Evolutionary conservation across 2,797 vertebrate genomes (phyloP).

Genomic region (Pelochelys cantorii): DNA sequence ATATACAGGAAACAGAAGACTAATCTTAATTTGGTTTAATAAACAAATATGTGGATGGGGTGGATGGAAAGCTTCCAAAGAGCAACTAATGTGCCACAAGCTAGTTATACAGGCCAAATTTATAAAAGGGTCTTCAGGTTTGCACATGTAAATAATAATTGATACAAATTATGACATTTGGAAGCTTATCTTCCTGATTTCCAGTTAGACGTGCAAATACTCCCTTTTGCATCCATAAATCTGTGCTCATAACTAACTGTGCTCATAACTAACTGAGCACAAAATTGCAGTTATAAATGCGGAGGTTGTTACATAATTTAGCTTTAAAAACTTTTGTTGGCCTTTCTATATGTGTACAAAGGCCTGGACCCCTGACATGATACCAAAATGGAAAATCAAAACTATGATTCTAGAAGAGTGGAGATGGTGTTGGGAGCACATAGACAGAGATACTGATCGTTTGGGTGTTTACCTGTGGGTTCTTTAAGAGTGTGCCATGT

Average conservation of each 20-base stretch:
- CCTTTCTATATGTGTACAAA: not conserved
- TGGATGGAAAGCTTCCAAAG: constrained; percentile 6
- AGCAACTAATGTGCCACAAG: not conserved
- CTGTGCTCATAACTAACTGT: not conserved
- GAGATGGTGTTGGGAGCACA: not conserved
- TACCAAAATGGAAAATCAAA: not conserved
- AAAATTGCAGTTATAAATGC: not conserved
- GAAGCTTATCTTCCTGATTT: not conserved
- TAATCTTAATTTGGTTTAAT: constrained; percentile 57
- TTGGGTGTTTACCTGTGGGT: constrained; percentile 19
- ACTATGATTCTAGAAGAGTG: not conserved
- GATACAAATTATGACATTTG: not conserved
- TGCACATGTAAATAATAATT: not conserved
- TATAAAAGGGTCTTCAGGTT: not conserved
- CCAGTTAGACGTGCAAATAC: not conserved
- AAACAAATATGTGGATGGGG: constrained; percentile 37
- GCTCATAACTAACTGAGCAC: not conserved
- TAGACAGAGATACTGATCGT: not conserved
- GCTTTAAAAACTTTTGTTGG: not conserved
- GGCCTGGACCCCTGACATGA: not conserved
- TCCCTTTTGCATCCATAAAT: not conserved
- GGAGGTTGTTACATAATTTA: not conserved
- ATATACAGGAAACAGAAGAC: constrained; percentile 55
- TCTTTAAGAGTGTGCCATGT: constrained; percentile 10
- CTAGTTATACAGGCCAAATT: not conserved